Evolutionary conservation across 2,797 vertebrate species (phyloP).

Genomic region (Odontamblyopus lacepedii): DNA sequence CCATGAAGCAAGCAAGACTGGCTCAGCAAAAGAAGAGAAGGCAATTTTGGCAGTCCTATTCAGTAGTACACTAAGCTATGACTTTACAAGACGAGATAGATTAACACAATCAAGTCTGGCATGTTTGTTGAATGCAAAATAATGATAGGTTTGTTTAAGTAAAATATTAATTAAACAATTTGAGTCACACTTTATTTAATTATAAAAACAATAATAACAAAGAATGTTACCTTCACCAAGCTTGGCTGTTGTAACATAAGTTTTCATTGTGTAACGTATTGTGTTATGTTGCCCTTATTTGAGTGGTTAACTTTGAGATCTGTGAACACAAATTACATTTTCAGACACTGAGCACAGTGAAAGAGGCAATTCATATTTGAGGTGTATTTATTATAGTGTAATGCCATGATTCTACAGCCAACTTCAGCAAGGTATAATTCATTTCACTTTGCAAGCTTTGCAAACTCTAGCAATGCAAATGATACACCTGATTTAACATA

Average conservation of each 20-base stretch:
- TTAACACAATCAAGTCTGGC: background rate
- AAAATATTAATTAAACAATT: conserved; percentile 31
- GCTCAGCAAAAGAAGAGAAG: conserved; percentile 44
- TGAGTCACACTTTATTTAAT: conserved; percentile 17
- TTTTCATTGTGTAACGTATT: too few relatives aligned
- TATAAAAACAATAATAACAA: too few relatives aligned
- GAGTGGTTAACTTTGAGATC: conserved; percentile 8
- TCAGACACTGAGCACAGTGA: conserved; percentile 22
- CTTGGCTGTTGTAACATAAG: too few relatives aligned
- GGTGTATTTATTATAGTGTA: conserved; percentile 70
- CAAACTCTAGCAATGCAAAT: conserved; percentile 46
- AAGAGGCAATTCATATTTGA: conserved; percentile 53
- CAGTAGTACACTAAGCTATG: conserved; percentile 4
- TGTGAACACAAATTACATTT: conserved; percentile 16
- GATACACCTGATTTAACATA: conserved; percentile 46
- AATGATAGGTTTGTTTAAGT: conserved; percentile 3
- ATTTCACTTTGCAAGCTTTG: conserved; percentile 50
- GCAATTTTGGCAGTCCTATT: conserved; percentile 30
- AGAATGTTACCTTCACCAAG: too few relatives aligned
- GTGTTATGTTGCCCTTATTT: conserved; percentile 11
- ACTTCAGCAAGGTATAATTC: conserved; percentile 50
- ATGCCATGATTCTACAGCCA: conserved; percentile 58
- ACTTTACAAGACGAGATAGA: conserved; percentile 1
- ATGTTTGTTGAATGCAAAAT: background rate
- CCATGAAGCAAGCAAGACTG: conserved; percentile 63